Percentiles rank a stretch among this genome's conserved stretches.
Conservation (phyloP, 1,140 invertebrate species). For the Aplysia californica region DNA sequence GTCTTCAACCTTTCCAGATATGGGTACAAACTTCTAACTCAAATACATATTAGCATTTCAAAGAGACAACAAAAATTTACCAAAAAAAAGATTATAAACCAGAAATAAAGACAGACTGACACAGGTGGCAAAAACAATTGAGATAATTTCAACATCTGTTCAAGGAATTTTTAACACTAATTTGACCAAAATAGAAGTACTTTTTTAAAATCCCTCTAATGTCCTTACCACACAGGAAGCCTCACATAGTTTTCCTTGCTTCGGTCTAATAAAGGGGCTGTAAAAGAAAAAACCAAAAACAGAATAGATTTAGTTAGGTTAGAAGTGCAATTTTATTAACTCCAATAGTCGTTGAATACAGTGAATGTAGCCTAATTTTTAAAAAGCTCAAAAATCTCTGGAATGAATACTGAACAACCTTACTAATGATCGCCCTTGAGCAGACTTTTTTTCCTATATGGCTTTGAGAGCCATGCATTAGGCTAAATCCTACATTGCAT, state of each 20-base stretch:
- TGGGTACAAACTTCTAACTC: too few species aligned
- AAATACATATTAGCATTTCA: too few species aligned
- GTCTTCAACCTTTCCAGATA: too few species aligned
- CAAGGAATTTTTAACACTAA: background rate
- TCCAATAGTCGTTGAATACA: background rate
- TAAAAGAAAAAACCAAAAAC: conserved; percentile 28
- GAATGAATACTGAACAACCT: too few species aligned
- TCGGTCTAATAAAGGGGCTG: conserved; percentile 79
- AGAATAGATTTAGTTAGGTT: background rate
- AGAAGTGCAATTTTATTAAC: background rate
- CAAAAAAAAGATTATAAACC: background rate
- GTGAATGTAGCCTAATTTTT: background rate
- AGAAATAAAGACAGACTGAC: background rate
- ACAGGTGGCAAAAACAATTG: background rate
- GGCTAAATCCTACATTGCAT: background rate
- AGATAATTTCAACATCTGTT: background rate
- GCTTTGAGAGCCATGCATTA: background rate
- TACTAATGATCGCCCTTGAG: background rate
- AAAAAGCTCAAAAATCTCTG: too few species aligned
- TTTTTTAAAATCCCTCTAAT: too few species aligned
- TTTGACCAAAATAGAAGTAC: background rate
- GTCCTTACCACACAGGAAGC: conserved; percentile 92
- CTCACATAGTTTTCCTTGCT: conserved; percentile 95
- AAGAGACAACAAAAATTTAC: too few species aligned
- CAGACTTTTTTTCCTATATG: background rate